Evolutionary conservation across 2,797 vertebrate species (phyloP), one percentile per base, ranked within the genome.

Genomic region (Allobates femoralis): DNA sequence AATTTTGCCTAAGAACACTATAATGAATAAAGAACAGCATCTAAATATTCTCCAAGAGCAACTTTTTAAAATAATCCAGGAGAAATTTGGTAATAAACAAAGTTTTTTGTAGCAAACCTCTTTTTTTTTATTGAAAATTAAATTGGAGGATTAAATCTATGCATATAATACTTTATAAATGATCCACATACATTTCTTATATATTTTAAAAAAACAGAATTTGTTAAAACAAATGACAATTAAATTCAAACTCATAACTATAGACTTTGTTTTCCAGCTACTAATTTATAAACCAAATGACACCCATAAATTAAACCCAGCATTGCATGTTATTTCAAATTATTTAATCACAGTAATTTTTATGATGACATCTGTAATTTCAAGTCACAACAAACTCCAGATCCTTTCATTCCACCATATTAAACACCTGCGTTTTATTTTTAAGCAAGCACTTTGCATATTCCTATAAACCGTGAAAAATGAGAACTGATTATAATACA

Each of bases 291-390:
- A 51, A 21, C 62, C 21, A 53, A 81, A 34, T 67, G 53, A 51
- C 5, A 81, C 19, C 14, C 50, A 34, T 30, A 46, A 16, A 81
- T 30, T 81, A 32, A 23, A 51, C 53, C 10, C 14, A n/a, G 50
- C 30, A 67, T 53, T 55, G 19, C 21, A 21, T 26, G 51, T 81
- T 53, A 28, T 32, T 81, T 67, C 14, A 62, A 79, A 62, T 79
- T 64, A 79, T 46, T 66, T 64, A 46, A 62, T 66, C 37, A 66
- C 18, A 50, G 60, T 66, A 80, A 80, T 64, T 80, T 66, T 64
- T 66, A 66, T 50, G 23, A 64, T 64, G 58, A 79, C 78, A 62
- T 66, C n/a, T 80, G 26, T 19, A 80, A 66, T 62, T 64, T 64
- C 15, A 11, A 79, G 78, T 79, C 55, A 41, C 32, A 79, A 64